phyloP scores from a whole-genome alignment of 2,113 vertebrate species.

The Gnathonemus echidnorhynchus region DNA sequence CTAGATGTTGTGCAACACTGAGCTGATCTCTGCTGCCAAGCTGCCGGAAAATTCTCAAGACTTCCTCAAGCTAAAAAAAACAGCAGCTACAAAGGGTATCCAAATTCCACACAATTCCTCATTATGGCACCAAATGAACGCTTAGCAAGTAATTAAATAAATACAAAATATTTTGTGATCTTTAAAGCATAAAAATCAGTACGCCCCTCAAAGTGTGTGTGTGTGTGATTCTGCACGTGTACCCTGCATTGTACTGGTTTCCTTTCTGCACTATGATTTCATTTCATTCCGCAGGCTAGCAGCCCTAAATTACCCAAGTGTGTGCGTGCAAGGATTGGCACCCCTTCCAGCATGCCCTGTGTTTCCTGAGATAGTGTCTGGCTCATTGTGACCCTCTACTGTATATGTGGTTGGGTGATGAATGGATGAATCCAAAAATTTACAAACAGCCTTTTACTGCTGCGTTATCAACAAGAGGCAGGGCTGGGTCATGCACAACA shows the following conservation, averaged over 20 bases:
- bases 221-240: neutral
- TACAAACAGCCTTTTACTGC: neutral
- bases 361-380: neutral
- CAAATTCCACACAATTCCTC: neutral
- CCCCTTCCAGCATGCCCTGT: neutral
- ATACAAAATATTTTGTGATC: neutral
- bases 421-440: neutral
- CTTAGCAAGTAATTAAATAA: neutral
- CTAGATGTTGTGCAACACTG: neutral
- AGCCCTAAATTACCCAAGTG: neutral
- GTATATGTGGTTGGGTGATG: neutral
- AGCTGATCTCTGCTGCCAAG: neutral
- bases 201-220: neutral
- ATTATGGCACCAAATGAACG: neutral
- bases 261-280: neutral
- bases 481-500: neutral
- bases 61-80: neutral
- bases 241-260: neutral
- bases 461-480: neutral
- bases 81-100: neutral
- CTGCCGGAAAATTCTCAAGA: neutral
- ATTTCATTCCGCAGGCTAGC: neutral
- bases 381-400: neutral
- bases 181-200: neutral
- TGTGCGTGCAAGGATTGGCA: neutral